Conservation (phyloP, 2,113 vertebrate species). For the Pluvialis apricaria region DNA sequence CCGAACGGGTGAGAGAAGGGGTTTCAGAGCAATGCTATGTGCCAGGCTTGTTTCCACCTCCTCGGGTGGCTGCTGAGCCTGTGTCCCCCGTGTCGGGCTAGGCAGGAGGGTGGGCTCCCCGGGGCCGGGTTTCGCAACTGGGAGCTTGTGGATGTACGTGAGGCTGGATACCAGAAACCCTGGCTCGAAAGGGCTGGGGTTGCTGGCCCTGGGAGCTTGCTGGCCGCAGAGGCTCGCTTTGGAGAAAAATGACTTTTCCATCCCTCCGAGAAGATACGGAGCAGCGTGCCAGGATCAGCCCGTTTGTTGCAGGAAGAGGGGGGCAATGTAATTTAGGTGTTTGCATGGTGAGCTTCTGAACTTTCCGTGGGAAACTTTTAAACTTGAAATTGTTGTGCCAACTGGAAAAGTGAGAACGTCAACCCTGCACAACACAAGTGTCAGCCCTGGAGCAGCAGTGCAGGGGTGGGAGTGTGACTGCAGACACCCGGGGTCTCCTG, state of each 20-base stretch:
- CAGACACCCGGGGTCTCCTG: not conserved
- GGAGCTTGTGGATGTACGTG: not conserved
- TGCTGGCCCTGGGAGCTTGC: not conserved
- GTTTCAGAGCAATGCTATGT: not conserved
- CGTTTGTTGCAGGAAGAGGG: not conserved
- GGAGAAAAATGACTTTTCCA: not conserved
- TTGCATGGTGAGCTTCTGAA: not conserved
- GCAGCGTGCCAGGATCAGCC: not conserved
- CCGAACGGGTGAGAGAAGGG: not conserved
- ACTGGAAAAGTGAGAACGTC: not conserved
- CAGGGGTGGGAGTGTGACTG: no score
- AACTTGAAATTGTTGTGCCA: not conserved
- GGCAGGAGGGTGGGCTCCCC: not conserved
- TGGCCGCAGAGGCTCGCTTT: not conserved
- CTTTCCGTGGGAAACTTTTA: not conserved
- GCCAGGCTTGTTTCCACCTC: not conserved
- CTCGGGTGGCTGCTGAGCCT: not conserved
- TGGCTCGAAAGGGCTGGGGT: not conserved
- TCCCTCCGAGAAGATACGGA: not conserved
- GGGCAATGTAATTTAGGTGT: not conserved
- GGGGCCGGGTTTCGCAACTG: rapidly evolving
- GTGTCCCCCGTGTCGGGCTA: no score
- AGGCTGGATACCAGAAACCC: not conserved
- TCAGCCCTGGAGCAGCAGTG: not conserved
- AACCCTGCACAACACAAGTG: not conserved